Conservation (phyloP, 2,797 vertebrate species). For the Sebastes cheni region DNA sequence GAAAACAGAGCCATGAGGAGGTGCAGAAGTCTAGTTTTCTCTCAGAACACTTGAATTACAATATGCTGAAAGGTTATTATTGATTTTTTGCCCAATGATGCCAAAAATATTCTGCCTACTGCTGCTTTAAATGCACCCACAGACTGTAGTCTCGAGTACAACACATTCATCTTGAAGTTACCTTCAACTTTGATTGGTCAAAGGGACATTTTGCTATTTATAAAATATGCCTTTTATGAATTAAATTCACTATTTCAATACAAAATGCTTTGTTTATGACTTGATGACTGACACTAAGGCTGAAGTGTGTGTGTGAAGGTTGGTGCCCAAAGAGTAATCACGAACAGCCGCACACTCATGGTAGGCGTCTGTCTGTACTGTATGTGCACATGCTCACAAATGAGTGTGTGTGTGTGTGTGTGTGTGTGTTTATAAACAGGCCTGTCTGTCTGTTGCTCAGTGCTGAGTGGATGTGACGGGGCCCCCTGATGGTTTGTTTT, state of each 20-base stretch:
- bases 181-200: neutral
- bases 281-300: conserved; percentile 10
- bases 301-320: conserved; percentile 25
- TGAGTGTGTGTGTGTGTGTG: conserved; percentile 46
- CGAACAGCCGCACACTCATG: conserved; percentile 50
- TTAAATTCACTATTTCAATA: neutral
- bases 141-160: neutral
- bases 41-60: no score
- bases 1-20: no score
- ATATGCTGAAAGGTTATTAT: no score
- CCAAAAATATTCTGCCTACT: no score
- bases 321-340: conserved; percentile 63
- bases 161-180: neutral
- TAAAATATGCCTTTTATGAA: neutral
- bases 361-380: conserved; percentile 52
- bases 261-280: conserved; percentile 9
- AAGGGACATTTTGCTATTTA: neutral
- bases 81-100: no score
- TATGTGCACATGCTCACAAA: conserved; percentile 51
- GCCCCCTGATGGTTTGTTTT: conserved; percentile 81
- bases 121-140: neutral
- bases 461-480: conserved; percentile 77
- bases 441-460: conserved; percentile 69
- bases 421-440: conserved; percentile 77
- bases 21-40: no score